A percentile compares a stretch with the other conserved stretches of the same genome.
Conservation (phyloP, 2,888 invertebrate species). For the Choreutis nemorana region DNA sequence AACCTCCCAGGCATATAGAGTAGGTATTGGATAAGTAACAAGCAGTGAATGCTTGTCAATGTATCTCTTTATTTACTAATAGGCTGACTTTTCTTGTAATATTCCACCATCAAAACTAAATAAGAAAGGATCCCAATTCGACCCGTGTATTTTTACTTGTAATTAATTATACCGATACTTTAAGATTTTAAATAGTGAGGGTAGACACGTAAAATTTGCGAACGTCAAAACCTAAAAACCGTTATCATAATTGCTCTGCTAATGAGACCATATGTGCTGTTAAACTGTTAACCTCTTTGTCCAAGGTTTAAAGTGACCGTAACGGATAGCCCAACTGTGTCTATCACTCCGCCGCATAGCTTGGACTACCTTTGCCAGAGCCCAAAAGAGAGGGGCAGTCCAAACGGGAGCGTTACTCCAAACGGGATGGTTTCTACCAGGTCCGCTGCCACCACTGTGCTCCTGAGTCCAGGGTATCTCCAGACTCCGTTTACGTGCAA, state of each 20-base stretch:
- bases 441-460: constrained; percentile 45
- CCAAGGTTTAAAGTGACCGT: constrained; percentile 50
- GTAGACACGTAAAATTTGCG: too few species aligned
- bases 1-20: too few species aligned
- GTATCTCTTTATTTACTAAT: too few species aligned
- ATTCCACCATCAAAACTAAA: too few species aligned
- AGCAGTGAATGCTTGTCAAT: too few species aligned
- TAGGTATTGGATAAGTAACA: too few species aligned
- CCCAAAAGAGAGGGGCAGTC: constrained; percentile 41
- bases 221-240: constrained; percentile 4
- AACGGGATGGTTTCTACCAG: constrained; percentile 48
- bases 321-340: constrained; percentile 55
- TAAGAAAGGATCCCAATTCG: too few species aligned
- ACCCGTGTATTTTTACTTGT: too few species aligned
- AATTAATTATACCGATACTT: too few species aligned
- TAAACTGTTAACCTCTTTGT: constrained; percentile 10
- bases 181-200: too few species aligned
- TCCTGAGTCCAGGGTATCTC: constrained; percentile 50
- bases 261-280: too few species aligned
- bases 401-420: constrained; percentile 53
- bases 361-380: constrained; percentile 52
- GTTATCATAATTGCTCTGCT: constrained; percentile 6
- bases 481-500: constrained; percentile 56
- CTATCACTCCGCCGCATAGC: constrained; percentile 52
- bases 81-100: too few species aligned